Conservation (phyloP, 1,140 invertebrate genomes). For the Glossosoma conforme region DNA sequence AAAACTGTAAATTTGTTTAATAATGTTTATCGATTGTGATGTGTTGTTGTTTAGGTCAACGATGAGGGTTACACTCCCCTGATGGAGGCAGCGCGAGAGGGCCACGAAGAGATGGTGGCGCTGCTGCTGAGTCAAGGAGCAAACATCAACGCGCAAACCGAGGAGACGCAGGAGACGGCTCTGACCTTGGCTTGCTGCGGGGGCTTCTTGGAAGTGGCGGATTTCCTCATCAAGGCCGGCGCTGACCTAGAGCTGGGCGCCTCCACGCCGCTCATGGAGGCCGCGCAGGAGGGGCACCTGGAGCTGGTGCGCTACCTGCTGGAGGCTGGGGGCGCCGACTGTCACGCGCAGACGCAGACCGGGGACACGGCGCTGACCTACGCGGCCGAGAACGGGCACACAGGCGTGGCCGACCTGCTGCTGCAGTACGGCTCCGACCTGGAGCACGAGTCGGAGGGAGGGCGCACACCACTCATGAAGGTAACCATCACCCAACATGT, state of each 20-base stretch:
- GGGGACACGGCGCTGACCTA: conserved; percentile 96
- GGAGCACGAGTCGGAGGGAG: conserved; percentile 91
- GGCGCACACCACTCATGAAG: conserved; percentile 95
- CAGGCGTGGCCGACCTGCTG: conserved; percentile 87
- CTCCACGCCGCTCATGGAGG: conserved; percentile 97
- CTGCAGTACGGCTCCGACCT: conserved; percentile 86
- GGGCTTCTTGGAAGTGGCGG: conserved; percentile 93
- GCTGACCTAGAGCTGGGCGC: conserved; percentile 94
- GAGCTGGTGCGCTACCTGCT: conserved; percentile 87
- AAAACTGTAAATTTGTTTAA: too few relatives aligned
- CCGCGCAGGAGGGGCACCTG: conserved; percentile 93
- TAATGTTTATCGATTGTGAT: too few relatives aligned
- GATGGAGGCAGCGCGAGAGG: conserved; percentile 97
- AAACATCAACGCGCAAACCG: conserved; percentile 96
- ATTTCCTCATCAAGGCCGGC: conserved; percentile 92
- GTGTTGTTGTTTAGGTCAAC: conserved; percentile 60
- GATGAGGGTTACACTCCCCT: conserved; percentile 99
- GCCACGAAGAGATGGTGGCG: conserved; percentile 97
- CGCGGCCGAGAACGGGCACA: conserved; percentile 95
- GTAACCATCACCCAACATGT: too few relatives aligned
- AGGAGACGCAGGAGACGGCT: conserved; percentile 97
- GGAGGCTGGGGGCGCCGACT: conserved; percentile 77
- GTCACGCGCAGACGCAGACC: conserved; percentile 90
- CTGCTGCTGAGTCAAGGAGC: conserved; percentile 89
- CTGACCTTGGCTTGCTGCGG: conserved; percentile 95